Evolutionary conservation across 2,113 vertebrate genomes (phyloP), one percentile per base, ranked within the genome.

Genomic region (Hypanus sabinus): DNA sequence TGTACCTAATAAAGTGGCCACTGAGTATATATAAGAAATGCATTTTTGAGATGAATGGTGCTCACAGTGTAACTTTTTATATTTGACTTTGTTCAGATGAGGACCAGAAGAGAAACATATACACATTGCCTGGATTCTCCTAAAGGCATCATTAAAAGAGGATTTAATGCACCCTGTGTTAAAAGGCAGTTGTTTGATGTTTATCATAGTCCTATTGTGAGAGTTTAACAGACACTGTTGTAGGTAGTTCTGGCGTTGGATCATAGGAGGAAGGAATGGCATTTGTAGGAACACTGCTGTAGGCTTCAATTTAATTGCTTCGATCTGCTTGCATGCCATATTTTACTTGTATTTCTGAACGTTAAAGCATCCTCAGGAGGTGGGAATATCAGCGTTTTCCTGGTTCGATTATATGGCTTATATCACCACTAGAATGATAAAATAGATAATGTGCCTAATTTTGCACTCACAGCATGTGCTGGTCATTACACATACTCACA

Each of bases 251-350:
- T 73, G 71, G 20, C 22, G 18, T 73, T 73, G 18, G 18, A 24
- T 5, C 16, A 20, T 20, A 6, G 71, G 71, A 24, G 71, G 71
- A 24, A 22, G 91, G 24, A 73, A 46, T 93, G 70, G 70, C 36
- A 46, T 75, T 93, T 93, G 20, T 30, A 9, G 68, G 88, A 46
- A 92, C 68, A 92, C 27, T 70, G 65, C 88, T 70, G 65, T 68
- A 36, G 88, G 88, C 16, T 91, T 27, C n/a, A 91, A 91, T 36
- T 36, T 65, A 91, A 91, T 91, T 33, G 88, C 62, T 38, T 92
- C 68, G n/a, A 92, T 92, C 65, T 92, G 65, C 65, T 70, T 38
- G 18, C 11, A 38, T 62, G 36, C n/a, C 65, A 92, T 92, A 62
- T 92, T 92, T 70, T 62, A 71, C 88, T 68, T 70, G 30, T 68